Base-by-base conservation (phyloP, 2,797 vertebrate species). In the Arnoldichthys spilopterus region DNA sequence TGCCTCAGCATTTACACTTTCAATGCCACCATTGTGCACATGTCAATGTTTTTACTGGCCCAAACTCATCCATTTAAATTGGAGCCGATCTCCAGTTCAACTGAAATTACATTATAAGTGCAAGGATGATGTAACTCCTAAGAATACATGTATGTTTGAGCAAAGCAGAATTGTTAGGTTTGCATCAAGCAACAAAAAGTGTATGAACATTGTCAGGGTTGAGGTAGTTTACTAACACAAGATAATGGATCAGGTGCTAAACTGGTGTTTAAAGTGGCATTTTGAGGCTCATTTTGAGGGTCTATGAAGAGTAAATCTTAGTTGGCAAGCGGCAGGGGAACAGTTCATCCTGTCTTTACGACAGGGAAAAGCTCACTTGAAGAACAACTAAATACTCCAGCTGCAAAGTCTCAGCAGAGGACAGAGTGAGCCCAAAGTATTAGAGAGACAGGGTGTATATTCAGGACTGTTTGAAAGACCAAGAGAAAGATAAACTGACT, bases 31-130 rank as follows among this genome's bases (percentile, higher is more conserved):
- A 54, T 74, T 77, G 77, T 79, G 26, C 63, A 28, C 37, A 16
- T 40, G 37, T 68, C 61, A 58, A 12, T 74, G 80, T 80, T 82
- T 75, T 77, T 37, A 28, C 26, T 51, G 71, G 61, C 76, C 47
- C 8, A 32, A 49, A 72, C 37, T 73, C 66, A 71, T 30, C 13
- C 0, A 34, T 58, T 74, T 79, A 73, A 68, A 74, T 58, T 22
- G 5, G 66, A 37, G 68, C 34, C 12, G 22, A 2, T 49, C 43
- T 26, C 66, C 61, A 30, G 28, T 49, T 69, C 61, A 49, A 72
- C 45, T 32, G 9, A 16, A 5, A 34, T 20, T 2, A 12, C 22
- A 53, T 67, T 56, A 51, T 12, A 34, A 72, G 63, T 8, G 66
- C 40, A 2, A 11, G 28, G 34, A 58, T 79, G 62, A 61, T 20